Base-by-base conservation (phyloP, 1,140 invertebrate genomes). In the Bathynomus jamesi region DNA sequence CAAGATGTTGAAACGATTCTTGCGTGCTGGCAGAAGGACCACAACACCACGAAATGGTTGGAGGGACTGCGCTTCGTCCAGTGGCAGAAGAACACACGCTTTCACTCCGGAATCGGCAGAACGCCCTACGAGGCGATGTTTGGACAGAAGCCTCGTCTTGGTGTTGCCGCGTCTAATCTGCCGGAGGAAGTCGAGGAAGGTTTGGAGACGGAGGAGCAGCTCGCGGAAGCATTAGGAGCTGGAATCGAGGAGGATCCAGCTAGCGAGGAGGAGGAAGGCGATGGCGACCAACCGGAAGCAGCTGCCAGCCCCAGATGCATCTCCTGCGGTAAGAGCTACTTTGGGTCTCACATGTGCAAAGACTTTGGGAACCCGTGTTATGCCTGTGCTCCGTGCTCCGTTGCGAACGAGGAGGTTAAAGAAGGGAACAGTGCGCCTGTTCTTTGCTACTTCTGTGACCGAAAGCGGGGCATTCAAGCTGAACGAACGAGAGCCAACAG, bases 1-100 rank as follows among this genome's bases (percentile, higher is more conserved):
- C 32, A 40, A 25, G 46, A 68, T 68, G 17, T 65, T 66, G 67
- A 68, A 65, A 24, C 40, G 17, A 68, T 68, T 67, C 67, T 65
- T 29, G 46, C 10, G 27, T 69, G 46, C 21, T 69, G 67, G 53
- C n/a, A 11, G 40, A 67, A 69, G 25, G 68, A 80, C 69, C 79
- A 80, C 60, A 71, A 80, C 28, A 75, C 66, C 8, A 76, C 60
- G 70, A 76, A 79, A 61, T 81, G 79, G 79, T 71, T 73, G 65
- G 67, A 78, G 61, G 80, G 79, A 2, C 32, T 79, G 31, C 60
- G 66, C 27, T 81, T 79, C 73, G 63, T 81, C 7, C 80, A 82
- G 70, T 29, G 72, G 67, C 8, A 69, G 27, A 69, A 69, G 29
- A 69, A 69, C 29, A 64, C 67, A 60, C 3, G n/a, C n/a, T n/a